Percentiles rank a stretch among this genome's conserved stretches.
Conservation (phyloP, 2,888 invertebrate species). For the Allygus modestus region DNA sequence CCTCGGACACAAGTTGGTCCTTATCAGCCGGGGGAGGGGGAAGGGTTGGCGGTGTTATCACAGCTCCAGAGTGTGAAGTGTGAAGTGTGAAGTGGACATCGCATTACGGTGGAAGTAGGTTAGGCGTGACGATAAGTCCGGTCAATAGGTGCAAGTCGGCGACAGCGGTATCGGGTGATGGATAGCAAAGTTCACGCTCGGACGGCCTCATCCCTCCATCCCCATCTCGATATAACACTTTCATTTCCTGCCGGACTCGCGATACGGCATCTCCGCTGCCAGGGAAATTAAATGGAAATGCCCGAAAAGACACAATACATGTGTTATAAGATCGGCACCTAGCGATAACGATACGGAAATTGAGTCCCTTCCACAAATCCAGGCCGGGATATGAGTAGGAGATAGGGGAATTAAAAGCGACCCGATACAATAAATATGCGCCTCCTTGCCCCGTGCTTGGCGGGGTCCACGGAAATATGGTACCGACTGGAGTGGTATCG, state of each 20-base stretch:
- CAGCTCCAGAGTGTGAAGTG: conserved; percentile 10
- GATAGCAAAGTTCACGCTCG: conserved; percentile 40
- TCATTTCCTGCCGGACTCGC: conserved; percentile 58
- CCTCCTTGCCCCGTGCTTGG: neutral
- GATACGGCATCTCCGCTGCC: conserved; percentile 24
- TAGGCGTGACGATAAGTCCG: conserved; percentile 45
- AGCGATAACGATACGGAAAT: conserved; percentile 47
- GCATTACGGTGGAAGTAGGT: conserved; percentile 28
- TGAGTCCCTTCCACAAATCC: conserved; percentile 49
- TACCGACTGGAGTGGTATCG: too few relatives aligned
- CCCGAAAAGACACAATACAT: conserved; percentile 49
- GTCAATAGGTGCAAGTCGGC: conserved; percentile 19
- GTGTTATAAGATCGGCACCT: conserved; percentile 49
- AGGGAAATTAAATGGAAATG: conserved; percentile 63
- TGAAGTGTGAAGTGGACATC: conserved; percentile 30
- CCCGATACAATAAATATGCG: conserved; percentile 21
- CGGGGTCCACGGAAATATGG: too few relatives aligned
- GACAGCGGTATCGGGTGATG: neutral
- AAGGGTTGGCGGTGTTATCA: neutral
- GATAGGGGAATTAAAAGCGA: conserved; percentile 35
- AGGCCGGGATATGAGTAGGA: conserved; percentile 8
- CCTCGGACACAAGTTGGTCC: neutral
- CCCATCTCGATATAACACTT: conserved; percentile 31
- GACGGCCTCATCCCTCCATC: neutral
- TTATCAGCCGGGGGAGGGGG: conserved; percentile 20